Conservation (phyloP, 2,113 vertebrate species). For the Cheirogaleus medius region DNA sequence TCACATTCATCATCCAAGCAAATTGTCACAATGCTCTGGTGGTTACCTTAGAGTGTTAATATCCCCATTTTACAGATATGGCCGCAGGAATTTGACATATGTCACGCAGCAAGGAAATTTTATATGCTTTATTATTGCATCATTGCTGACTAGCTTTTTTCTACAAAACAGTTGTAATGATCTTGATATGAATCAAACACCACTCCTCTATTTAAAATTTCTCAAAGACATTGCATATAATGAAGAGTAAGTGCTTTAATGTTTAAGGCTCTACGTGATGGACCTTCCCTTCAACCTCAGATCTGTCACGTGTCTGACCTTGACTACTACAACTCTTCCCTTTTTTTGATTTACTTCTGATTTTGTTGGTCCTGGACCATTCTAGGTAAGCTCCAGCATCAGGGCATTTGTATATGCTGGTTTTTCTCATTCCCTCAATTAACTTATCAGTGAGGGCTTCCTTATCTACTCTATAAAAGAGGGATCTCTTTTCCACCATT, state of each 20-base stretch:
- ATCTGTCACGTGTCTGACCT: not conserved
- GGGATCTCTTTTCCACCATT: not conserved
- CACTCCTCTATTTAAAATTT: not conserved
- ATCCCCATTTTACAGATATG: not conserved
- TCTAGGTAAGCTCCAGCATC: not conserved
- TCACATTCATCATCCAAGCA: not conserved
- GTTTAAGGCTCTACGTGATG: not conserved
- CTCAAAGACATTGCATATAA: not conserved
- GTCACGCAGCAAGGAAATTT: not conserved
- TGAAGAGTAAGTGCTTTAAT: not conserved
- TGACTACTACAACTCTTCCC: not conserved
- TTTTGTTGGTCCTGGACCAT: not conserved
- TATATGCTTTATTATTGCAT: not conserved
- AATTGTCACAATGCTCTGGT: not conserved
- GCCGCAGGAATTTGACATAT: not conserved
- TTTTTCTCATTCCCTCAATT: not conserved
- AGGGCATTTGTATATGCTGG: not conserved
- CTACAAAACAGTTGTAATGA: not conserved
- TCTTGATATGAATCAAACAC: not conserved
- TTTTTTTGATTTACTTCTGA: rapidly evolving
- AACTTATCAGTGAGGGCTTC: not conserved
- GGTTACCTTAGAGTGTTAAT: not conserved
- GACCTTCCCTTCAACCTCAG: not conserved
- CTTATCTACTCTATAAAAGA: not conserved
- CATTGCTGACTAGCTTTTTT: not conserved